A percentile compares a stretch with the other conserved stretches of the same genome.
phyloP scores from a whole-genome alignment of 2,113 vertebrate genomes.

The Camarhynchus parvulus region DNA sequence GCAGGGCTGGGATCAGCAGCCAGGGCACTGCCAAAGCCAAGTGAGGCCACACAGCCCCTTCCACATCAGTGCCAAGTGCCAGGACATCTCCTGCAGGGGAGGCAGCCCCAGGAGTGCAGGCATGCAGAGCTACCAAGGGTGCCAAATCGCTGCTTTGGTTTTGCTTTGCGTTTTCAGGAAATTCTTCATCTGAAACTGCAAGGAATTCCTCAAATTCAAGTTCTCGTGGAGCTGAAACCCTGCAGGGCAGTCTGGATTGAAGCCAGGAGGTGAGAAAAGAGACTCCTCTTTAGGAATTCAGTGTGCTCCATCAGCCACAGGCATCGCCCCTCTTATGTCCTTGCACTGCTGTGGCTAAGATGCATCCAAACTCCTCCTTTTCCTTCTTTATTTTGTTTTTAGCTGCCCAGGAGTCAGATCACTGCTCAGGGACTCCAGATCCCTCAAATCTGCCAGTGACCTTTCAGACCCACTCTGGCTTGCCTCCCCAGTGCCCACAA shows the following conservation, averaged over 20 bases:
- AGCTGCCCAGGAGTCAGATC: not conserved
- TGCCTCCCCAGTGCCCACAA: not conserved
- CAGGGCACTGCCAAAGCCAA: not conserved
- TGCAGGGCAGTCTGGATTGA: not conserved
- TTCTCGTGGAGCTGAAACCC: not conserved
- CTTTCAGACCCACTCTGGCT: not conserved
- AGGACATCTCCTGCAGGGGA: not conserved
- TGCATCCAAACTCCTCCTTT: not conserved
- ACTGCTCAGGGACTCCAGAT: not conserved
- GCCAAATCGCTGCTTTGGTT: not conserved
- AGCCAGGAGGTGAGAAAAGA: not conserved
- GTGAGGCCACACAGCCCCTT: not conserved
- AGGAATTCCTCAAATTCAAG: not conserved
- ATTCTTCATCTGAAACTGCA: not conserved
- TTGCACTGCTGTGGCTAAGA: not conserved
- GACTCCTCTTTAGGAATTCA: not conserved
- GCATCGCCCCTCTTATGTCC: not conserved
- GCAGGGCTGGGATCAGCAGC: not conserved
- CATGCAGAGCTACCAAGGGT: not conserved
- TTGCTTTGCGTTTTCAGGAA: not conserved
- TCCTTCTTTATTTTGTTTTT: not conserved
- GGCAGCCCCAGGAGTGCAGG: not conserved
- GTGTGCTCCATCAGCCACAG: not conserved
- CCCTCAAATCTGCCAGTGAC: not conserved
- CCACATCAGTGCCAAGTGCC: not conserved